These are phyloP conservation scores for Triplophysa yarkandensis DNA, from an alignment of 2,797 vertebrate genomes.

Conservation along the genomic window DNA sequence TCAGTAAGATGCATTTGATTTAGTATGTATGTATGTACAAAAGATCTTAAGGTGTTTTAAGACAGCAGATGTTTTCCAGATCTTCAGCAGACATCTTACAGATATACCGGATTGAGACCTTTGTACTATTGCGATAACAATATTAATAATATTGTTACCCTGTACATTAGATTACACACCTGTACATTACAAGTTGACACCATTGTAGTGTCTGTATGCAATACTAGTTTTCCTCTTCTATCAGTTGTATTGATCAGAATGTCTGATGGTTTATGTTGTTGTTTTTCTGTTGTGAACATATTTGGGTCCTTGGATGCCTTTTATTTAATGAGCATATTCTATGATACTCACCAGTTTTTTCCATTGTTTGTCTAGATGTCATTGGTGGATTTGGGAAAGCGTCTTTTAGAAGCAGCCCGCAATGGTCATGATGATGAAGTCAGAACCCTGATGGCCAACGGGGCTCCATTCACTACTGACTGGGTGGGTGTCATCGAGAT, in stretches of 20 bases:
- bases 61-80: too few species aligned
- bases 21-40: too few species aligned
- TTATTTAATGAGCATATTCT: neutral
- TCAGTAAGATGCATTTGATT: too few species aligned
- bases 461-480: conserved; percentile 92
- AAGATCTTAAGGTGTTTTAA: too few species aligned
- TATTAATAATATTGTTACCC: too few species aligned
- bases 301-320: too few species aligned
- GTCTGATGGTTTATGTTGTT: neutral
- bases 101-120: too few species aligned
- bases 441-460: conserved; percentile 86
- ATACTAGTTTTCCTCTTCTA: neutral
- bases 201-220: neutral
- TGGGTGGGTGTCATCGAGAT: conserved; percentile 76
- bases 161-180: too few species aligned
- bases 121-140: too few species aligned
- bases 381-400: conserved; percentile 90
- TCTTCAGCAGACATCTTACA: too few species aligned
- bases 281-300: too few species aligned
- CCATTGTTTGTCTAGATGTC: conserved; percentile 78
- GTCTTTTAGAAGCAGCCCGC: conserved; percentile 88
- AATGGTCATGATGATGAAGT: conserved; percentile 92
- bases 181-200: too few species aligned
- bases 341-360: neutral
- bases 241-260: neutral